phyloP scores from a whole-genome alignment of 2,888 invertebrate genomes.

The Anaspis maculata region DNA sequence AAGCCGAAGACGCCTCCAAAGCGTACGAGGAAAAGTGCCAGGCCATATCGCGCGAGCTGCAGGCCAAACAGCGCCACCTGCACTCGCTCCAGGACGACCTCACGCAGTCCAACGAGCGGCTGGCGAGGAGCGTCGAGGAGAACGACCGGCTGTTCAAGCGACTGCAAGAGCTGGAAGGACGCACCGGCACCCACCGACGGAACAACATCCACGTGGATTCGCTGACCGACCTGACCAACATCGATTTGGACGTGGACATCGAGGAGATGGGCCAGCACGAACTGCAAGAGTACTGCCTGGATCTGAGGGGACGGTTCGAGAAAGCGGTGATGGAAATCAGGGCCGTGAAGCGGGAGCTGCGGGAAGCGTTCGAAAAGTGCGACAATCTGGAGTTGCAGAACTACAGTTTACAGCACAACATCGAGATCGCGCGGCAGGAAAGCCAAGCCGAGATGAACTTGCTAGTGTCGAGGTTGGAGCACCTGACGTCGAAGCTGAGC shows the following conservation, averaged over 20 bases:
- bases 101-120: constrained; percentile 55
- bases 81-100: constrained; percentile 61
- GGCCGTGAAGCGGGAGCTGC: constrained; percentile 71
- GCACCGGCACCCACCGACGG: constrained; percentile 48
- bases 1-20: constrained; percentile 59
- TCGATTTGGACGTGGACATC: constrained; percentile 67
- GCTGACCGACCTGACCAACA: constrained; percentile 70
- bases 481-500: constrained; percentile 72
- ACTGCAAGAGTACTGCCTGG: constrained; percentile 72
- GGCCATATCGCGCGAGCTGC: constrained; percentile 55
- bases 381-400: constrained; percentile 76
- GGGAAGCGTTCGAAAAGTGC: constrained; percentile 70
- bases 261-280: constrained; percentile 66
- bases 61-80: constrained; percentile 57
- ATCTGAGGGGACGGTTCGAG: constrained; percentile 67
- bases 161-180: constrained; percentile 63
- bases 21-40: constrained; percentile 60
- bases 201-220: constrained; percentile 62
- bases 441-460: constrained; percentile 65
- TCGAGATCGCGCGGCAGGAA: constrained; percentile 55
- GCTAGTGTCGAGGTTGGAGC: constrained; percentile 77
- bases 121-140: constrained; percentile 65
- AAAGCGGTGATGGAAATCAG: constrained; percentile 78
- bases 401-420: constrained; percentile 63
- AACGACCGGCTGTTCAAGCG: constrained; percentile 66